Conservation (phyloP, 2,113 vertebrate species). For the Leuciscus idus region DNA sequence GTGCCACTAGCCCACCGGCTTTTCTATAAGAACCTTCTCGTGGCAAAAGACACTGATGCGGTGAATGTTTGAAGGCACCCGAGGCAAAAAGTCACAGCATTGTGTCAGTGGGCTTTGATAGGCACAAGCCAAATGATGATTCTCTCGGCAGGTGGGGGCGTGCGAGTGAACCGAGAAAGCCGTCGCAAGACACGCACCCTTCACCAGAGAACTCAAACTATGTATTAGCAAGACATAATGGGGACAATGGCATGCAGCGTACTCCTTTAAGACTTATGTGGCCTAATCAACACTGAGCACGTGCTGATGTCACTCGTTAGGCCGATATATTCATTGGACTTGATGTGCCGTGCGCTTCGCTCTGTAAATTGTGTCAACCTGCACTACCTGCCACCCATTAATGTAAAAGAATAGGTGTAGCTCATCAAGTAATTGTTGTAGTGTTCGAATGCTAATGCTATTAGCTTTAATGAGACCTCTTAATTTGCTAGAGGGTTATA, state of each 20-base stretch:
- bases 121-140: constrained; percentile 62
- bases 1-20: constrained; percentile 9
- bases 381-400: background rate
- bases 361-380: constrained; percentile 15
- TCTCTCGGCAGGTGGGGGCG: constrained; percentile 40
- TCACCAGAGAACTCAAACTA: constrained; percentile 56
- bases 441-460: constrained; percentile 23
- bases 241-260: constrained; percentile 58
- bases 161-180: constrained; percentile 42
- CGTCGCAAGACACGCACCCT: constrained; percentile 53
- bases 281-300: constrained; percentile 8
- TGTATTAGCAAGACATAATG: constrained; percentile 69
- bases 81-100: constrained; percentile 44
- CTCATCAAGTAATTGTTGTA: constrained; percentile 19
- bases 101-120: constrained; percentile 62
- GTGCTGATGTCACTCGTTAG: constrained; percentile 26
- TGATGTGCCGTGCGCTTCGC: background rate
- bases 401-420: constrained; percentile 32
- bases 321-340: background rate
- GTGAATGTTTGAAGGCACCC: constrained; percentile 63
- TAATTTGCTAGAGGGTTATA: constrained; percentile 34
- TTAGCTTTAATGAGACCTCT: constrained; percentile 30
- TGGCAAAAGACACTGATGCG: constrained; percentile 50
- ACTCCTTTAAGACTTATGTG: constrained; percentile 2
- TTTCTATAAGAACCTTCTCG: background rate